A percentile compares a stretch with the other conserved stretches of the same genome.
Evolutionary conservation across 2,113 vertebrate genomes (phyloP).

Genomic region (Lanius collurio): DNA sequence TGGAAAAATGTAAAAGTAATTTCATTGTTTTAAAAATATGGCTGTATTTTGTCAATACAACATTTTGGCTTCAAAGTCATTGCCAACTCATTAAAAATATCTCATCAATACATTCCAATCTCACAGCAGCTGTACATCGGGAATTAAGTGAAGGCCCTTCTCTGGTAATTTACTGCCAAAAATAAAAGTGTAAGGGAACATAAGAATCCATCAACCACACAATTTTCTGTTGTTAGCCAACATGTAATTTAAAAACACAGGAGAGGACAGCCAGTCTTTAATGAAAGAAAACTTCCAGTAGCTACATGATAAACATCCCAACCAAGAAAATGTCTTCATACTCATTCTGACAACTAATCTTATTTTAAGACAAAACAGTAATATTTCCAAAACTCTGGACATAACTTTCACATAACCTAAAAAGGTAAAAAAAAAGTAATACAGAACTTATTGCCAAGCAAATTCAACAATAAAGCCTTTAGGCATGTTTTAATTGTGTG

Average conservation of each 20-base stretch:
- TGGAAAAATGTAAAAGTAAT: background rate
- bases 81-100: background rate
- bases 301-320: background rate
- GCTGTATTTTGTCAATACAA: background rate
- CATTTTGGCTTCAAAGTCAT: background rate
- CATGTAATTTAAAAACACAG: background rate
- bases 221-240: background rate
- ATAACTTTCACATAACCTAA: background rate
- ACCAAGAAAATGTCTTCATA: background rate
- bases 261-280: background rate
- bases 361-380: background rate
- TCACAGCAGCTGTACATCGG: background rate
- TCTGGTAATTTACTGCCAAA: background rate
- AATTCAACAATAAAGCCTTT: background rate
- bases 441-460: background rate
- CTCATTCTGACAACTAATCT: background rate
- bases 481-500: background rate
- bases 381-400: background rate
- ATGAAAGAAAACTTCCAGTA: background rate
- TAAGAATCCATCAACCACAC: background rate
- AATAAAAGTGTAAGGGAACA: background rate
- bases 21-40: background rate
- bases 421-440: background rate
- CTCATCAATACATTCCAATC: background rate
- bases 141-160: background rate